Evolutionary conservation across 2,113 vertebrate species (phyloP).

Genomic region (Clarias macrocephalus): DNA sequence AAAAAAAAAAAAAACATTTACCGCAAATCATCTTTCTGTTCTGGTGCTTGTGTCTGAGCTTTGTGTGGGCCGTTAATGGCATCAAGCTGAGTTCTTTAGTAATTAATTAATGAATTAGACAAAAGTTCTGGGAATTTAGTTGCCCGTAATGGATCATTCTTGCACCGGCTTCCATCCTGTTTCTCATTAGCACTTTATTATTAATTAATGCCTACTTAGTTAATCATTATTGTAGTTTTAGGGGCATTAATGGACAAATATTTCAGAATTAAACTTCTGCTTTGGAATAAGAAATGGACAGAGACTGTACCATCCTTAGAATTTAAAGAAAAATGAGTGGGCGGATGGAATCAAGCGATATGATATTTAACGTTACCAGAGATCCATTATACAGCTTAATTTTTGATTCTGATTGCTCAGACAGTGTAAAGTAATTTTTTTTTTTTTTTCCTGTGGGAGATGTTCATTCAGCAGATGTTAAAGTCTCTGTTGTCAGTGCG

Average conservation of each 20-base stretch:
- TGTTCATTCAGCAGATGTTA: neutral
- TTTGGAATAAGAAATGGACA: neutral
- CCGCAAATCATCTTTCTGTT: neutral
- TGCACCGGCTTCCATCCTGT: neutral
- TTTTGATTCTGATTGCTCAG: neutral
- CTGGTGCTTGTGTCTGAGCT: neutral
- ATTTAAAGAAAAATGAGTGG: neutral
- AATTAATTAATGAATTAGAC: constrained; percentile 1
- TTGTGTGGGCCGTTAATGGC: neutral
- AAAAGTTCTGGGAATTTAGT: neutral
- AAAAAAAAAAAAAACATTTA: neutral
- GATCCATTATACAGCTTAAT: neutral
- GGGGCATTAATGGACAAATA: neutral
- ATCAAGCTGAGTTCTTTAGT: neutral
- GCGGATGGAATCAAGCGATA: neutral
- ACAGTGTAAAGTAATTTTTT: too few relatives aligned
- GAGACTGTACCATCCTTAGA: neutral
- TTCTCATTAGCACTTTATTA: constrained; percentile 1
- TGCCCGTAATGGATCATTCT: neutral
- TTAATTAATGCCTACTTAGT: constrained; percentile 1
- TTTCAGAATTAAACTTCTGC: neutral
- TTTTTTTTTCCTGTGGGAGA: neutral
- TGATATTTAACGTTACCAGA: neutral
- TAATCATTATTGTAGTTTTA: neutral
- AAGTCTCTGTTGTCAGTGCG: neutral